A percentile compares a stretch with the other conserved stretches of the same genome.
Conservation (phyloP, 2,113 vertebrate species). For the Vidua macroura region DNA sequence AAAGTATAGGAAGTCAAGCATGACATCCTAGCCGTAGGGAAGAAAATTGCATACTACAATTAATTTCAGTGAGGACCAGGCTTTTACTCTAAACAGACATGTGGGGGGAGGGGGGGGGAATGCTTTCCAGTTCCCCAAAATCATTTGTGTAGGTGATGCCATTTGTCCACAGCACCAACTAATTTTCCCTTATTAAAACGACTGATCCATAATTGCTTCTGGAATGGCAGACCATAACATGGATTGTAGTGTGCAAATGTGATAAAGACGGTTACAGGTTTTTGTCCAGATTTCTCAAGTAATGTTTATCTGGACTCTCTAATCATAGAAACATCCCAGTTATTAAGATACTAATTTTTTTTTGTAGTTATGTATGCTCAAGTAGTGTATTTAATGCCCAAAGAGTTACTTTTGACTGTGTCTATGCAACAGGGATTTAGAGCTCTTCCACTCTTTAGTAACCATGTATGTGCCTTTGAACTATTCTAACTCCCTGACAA, state of each 20-base stretch:
- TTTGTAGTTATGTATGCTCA: neutral
- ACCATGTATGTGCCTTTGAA: neutral
- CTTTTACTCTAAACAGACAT: neutral
- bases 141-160: neutral
- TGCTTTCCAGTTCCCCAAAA: neutral
- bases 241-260: neutral
- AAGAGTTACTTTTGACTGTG: neutral
- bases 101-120: too few species aligned
- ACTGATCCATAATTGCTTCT: conserved; percentile 1
- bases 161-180: neutral
- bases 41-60: neutral
- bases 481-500: neutral
- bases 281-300: neutral
- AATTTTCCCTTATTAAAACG: conserved; percentile 24
- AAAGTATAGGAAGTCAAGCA: neutral
- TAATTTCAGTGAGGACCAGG: neutral
- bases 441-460: neutral
- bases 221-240: neutral
- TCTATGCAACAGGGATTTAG: neutral
- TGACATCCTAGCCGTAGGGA: neutral
- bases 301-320: neutral
- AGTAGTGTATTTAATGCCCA: neutral
- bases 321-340: neutral
- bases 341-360: neutral
- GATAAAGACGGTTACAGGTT: neutral